Base-by-base conservation (phyloP, 2,113 vertebrate species). In the Gobius niger region DNA sequence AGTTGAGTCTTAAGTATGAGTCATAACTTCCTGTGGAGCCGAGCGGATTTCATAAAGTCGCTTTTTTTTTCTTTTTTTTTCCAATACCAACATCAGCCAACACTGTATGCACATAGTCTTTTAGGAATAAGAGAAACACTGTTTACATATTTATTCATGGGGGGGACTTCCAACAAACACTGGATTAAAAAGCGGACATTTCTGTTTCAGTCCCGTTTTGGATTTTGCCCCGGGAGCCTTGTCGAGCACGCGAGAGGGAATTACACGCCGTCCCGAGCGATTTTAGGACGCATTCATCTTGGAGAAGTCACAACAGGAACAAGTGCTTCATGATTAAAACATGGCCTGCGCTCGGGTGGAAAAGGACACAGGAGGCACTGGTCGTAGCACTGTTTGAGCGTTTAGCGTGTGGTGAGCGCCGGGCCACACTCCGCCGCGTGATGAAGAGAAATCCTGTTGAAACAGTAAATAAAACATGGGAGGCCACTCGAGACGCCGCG, bases 271-370 rank as follows among this genome's bases (percentile, higher is more conserved):
- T 44, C 16, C 15, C 60, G 40, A 44, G 60, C 15, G n/a, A 44
- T 63, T 63, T 18, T 3, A 5, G 16, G 44, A 6, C 6, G 10
- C 44, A 63, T 63, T 63, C 9, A 47, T 63, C 41, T 63, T 19
- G 7, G 15, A 24, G 42, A 1, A 63, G 42, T 46, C 61, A 19
- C 61, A 47, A 47, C 60, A 47, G 1, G 16, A 15, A 24, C n/a
- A 63, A 11, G 61, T 47, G 7, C 15, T 44, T 63, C 44, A 63
- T 63, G 61, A 19, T 63, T 63, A 44, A 63, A 63, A 46, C 61
- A 63, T 63, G 61, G 44, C 19, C 44, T 19, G 42, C 19, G 6
- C 18, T 63, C 61, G 13, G 44, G 44, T 63, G 44, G 9, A 46
- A 18, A 16, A 47, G 44, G 40, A 13, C 57, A 42, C 41, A n/a